phyloP scores from a whole-genome alignment of 2,113 vertebrate genomes.

The Channa argus region DNA sequence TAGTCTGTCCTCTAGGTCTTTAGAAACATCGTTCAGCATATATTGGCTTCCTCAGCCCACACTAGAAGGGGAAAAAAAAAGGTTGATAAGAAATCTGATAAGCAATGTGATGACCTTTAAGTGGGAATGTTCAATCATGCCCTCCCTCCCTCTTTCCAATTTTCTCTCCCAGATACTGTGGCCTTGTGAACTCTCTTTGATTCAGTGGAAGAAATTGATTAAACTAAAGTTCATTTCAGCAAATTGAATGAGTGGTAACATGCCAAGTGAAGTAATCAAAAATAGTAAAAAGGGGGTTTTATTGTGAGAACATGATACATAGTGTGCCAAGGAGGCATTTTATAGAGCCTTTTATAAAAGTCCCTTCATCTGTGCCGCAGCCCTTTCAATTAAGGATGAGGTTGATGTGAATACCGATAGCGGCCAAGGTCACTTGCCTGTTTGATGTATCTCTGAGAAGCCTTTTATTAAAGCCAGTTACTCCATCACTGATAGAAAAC shows the following conservation, averaged over 20 bases:
- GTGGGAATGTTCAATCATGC: constrained; percentile 61
- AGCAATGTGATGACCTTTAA: constrained; percentile 72
- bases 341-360: constrained; percentile 28
- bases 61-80: constrained; percentile 25
- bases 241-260: constrained; percentile 60
- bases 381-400: constrained; percentile 52
- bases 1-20: constrained; percentile 47
- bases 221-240: constrained; percentile 67
- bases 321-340: constrained; percentile 47
- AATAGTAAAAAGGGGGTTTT: constrained; percentile 42
- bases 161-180: constrained; percentile 51
- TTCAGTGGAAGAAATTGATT: constrained; percentile 68
- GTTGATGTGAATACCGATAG: constrained; percentile 68
- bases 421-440: constrained; percentile 58
- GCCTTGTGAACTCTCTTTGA: constrained; percentile 57
- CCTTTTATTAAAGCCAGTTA: constrained; percentile 46
- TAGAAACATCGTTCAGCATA: constrained; percentile 66
- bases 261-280: constrained; percentile 65
- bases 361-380: constrained; percentile 44
- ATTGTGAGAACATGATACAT: constrained; percentile 50
- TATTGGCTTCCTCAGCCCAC: constrained; percentile 35
- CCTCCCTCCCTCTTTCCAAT: constrained; percentile 56
- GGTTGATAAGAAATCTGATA: constrained; percentile 72
- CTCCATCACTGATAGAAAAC: constrained; percentile 45
- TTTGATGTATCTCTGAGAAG: constrained; percentile 39